Conservation (phyloP, 2,113 vertebrate species). For the Casuarius casuarius region DNA sequence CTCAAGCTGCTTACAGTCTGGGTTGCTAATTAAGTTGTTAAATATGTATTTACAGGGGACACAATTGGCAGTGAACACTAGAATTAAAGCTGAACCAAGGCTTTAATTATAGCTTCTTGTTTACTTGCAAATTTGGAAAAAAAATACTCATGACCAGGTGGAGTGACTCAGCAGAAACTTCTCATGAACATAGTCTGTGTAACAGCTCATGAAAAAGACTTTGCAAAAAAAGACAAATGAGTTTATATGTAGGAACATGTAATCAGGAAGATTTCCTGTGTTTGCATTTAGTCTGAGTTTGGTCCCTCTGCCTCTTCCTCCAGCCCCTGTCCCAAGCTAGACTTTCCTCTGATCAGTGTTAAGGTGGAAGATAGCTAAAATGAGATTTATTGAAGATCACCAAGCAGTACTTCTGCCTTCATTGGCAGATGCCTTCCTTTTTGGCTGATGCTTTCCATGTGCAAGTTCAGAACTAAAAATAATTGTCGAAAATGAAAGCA, state of each 20-base stretch:
- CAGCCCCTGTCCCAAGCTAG: not conserved
- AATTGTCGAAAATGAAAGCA: not conserved
- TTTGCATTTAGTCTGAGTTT: not conserved
- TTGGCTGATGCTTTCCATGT: not conserved
- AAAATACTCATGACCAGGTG: conserved; percentile 61
- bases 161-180: conserved; percentile 69
- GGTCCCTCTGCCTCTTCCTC: not conserved
- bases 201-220: conserved; percentile 22
- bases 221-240: not conserved
- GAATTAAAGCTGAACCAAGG: conserved; percentile 64
- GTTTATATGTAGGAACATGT: not conserved
- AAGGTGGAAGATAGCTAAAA: not conserved
- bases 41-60: conserved; percentile 66
- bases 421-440: not conserved
- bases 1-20: conserved; percentile 66
- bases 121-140: conserved; percentile 58
- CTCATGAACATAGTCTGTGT: not conserved
- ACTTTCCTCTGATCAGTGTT: not conserved
- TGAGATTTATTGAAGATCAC: not conserved
- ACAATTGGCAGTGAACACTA: conserved; percentile 63
- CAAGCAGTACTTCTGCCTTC: not conserved
- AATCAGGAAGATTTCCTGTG: not conserved
- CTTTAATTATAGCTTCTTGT: conserved; percentile 69
- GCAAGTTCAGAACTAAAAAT: not conserved
- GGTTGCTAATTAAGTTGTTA: conserved; percentile 69